phyloP scores from a whole-genome alignment of 2,113 vertebrate genomes.

The Dipodomys stephensi region DNA sequence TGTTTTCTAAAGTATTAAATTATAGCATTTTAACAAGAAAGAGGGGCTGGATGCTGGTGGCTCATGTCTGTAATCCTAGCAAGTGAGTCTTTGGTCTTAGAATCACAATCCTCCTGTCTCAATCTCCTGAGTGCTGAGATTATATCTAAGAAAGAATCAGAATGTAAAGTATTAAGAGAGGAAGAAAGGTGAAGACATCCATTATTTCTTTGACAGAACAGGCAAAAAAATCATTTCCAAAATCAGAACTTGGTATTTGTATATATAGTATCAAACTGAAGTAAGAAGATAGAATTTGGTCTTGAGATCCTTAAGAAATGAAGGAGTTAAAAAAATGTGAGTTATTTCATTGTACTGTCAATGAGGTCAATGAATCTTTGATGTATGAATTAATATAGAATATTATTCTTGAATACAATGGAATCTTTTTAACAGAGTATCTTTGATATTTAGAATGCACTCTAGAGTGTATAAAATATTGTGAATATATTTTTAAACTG shows the following conservation, averaged over 20 bases:
- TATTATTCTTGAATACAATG: background rate
- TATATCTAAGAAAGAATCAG: background rate
- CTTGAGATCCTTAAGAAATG: background rate
- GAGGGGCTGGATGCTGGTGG: background rate
- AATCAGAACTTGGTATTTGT: background rate
- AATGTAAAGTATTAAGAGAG: background rate
- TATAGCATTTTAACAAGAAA: background rate
- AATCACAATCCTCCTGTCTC: too few species aligned
- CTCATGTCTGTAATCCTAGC: too few species aligned
- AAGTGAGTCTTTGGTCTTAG: too few species aligned
- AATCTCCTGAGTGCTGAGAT: too few species aligned
- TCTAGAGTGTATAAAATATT: background rate
- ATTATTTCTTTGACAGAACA: background rate
- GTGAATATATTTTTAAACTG: slow-evolving; percentile 11
- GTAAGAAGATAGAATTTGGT: background rate
- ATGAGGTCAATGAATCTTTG: background rate
- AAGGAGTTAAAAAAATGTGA: too few species aligned
- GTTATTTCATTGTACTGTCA: background rate
- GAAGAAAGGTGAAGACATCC: background rate
- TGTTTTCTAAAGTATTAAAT: slow-evolving; percentile 7
- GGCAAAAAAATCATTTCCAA: slow-evolving; percentile 1
- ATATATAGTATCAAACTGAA: background rate
- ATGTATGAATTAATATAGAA: slow-evolving; percentile 2
- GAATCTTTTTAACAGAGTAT: slow-evolving; percentile 36
- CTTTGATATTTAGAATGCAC: background rate